Evolutionary conservation across 2,113 vertebrate genomes (phyloP).

Genomic region (Neogobius melanostomus): DNA sequence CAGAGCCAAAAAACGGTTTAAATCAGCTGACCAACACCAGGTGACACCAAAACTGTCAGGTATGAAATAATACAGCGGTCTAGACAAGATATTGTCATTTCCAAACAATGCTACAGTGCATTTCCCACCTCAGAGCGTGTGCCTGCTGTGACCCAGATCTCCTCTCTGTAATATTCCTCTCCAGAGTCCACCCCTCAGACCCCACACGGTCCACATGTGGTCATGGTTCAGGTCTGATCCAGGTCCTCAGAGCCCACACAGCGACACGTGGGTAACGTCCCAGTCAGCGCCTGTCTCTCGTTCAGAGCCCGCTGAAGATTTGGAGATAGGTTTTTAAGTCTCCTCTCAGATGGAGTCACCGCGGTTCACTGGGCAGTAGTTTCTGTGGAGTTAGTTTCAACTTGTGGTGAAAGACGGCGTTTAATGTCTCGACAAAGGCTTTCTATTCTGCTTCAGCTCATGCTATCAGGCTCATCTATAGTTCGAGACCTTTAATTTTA

Average conservation of each 20-base stretch:
- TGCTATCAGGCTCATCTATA: too few relatives aligned
- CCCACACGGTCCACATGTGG: not conserved
- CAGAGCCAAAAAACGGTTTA: too few relatives aligned
- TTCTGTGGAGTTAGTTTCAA: not conserved
- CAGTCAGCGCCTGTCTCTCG: not conserved
- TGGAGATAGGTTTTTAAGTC: not conserved
- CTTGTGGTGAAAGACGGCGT: not conserved
- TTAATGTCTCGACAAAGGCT: too few relatives aligned
- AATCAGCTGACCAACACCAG: too few relatives aligned
- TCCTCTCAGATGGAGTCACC: not conserved
- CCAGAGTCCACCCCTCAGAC: conserved; percentile 11
- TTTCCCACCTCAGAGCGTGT: too few relatives aligned
- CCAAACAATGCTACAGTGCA: too few relatives aligned
- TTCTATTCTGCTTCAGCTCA: too few relatives aligned
- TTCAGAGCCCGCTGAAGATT: not conserved
- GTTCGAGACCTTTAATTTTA: too few relatives aligned
- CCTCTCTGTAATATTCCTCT: conserved; percentile 48
- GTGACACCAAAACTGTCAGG: too few relatives aligned
- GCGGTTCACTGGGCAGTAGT: not conserved
- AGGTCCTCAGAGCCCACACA: not conserved
- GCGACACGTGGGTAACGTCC: not conserved
- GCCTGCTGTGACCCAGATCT: not conserved
- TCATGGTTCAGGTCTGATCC: not conserved
- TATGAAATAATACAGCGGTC: too few relatives aligned
- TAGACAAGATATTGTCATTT: too few relatives aligned